These are phyloP conservation scores for Biston stratarius DNA, from an alignment of 2,888 invertebrate genomes.

Conservation along the genomic window DNA sequence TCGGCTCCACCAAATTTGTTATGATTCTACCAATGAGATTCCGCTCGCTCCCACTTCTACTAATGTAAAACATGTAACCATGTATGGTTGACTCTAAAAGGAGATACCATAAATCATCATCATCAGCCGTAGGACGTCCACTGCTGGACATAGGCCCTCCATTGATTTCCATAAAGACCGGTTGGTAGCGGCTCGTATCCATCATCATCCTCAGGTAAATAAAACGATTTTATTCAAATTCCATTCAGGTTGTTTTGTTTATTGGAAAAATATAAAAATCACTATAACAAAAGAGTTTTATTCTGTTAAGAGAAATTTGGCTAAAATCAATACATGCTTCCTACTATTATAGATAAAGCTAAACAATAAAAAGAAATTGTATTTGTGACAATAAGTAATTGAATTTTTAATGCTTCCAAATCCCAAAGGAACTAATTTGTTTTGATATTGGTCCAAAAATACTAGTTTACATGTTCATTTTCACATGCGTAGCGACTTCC, in stretches of 20 bases:
- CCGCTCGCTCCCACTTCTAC: no score
- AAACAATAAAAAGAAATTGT: neutral
- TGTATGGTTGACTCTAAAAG: no score
- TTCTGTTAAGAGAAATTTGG: neutral
- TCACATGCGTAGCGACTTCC: no score
- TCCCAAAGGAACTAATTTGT: neutral
- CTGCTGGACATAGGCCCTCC: no score
- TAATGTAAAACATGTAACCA: no score
- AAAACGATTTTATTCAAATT: slow-evolving; percentile 1
- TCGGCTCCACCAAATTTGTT: no score
- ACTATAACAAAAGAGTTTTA: neutral
- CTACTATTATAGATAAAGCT: neutral
- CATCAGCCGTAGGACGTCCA: no score
- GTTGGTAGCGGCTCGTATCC: no score
- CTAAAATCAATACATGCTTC: slow-evolving; percentile 3
- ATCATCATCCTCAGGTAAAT: neutral
- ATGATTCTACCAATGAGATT: no score
- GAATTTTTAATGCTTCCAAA: neutral
- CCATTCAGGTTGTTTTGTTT: slow-evolving; percentile 13
- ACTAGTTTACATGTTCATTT: no score
- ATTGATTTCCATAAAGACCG: no score
- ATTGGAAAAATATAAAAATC: slow-evolving; percentile 35
- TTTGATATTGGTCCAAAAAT: neutral
- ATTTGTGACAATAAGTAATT: no score
- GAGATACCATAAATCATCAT: neutral